Conservation (phyloP, 2,888 invertebrate species). For the Trichogramma evanescens region DNA sequence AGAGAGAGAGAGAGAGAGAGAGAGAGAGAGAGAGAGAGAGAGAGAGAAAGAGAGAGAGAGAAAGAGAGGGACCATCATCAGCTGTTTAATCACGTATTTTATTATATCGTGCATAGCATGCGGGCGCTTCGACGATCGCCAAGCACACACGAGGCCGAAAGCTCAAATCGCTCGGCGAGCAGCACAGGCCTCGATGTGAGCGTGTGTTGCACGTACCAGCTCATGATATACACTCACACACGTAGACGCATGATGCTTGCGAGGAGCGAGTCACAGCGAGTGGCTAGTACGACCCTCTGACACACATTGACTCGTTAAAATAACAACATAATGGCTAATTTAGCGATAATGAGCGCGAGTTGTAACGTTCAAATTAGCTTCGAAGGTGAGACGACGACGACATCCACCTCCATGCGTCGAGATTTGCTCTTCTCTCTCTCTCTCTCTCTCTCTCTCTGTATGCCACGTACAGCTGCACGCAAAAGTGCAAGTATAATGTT, state of each 20-base stretch:
- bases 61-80: not conserved
- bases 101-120: not conserved
- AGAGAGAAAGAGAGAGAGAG: not conserved
- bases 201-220: too few species aligned
- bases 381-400: constrained; percentile 43
- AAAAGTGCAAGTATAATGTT: too few species aligned
- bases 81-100: not conserved
- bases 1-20: not conserved
- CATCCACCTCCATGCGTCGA: too few species aligned
- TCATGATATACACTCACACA: too few species aligned
- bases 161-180: constrained; percentile 5
- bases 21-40: not conserved
- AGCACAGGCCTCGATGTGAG: too few species aligned
- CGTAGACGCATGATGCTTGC: too few species aligned
- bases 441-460: too few species aligned
- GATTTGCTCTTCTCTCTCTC: too few species aligned
- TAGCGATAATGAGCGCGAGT: constrained; percentile 46
- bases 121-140: not conserved
- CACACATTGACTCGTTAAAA: constrained; percentile 48
- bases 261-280: too few species aligned
- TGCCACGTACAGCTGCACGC: too few species aligned
- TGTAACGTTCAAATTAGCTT: constrained; percentile 46
- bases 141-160: not conserved
- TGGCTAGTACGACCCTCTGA: constrained; percentile 38
- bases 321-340: constrained; percentile 48